Evolutionary conservation across 2,113 vertebrate genomes (phyloP), one percentile per base, ranked within the genome.

Genomic region (Vidua macroura): DNA sequence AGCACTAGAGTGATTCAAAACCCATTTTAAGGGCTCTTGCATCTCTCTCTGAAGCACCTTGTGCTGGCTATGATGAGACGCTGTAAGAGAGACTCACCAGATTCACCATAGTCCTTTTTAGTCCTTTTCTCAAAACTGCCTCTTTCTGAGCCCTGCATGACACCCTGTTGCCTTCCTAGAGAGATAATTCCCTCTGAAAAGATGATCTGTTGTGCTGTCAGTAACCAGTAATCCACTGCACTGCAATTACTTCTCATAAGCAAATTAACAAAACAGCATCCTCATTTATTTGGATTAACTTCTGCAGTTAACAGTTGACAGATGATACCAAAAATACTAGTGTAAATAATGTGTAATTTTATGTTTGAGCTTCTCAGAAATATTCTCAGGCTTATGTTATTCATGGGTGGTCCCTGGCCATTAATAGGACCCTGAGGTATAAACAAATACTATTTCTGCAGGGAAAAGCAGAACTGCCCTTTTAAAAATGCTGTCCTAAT

Each of bases 221-320:
- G 23, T 53, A 43, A n/a, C 24, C 73, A 64, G 31, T 68, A 86
- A 60, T 75, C 35, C 78, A 59, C 86, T 79, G 35, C 70, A 28
- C 46, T 76, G 59, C 75, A 86, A 76, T 88, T 92, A 69, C 19
- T 95, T 27, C 51, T 87, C 35, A 44, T 69, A 74, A 93, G 39
- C 27, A 69, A 93, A 90, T 88, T 80, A 86, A 58, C 13, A 15
- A 80, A 80, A 48, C 20, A 85, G 7, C 25, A 82, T 69, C 66
- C 41, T 87, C 23, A 13, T 92, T 92, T 69, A 62, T 86, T 92
- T 95, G 64, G 49, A 68, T 86, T 86, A 93, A 88, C 30, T 49
- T 86, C 73, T 93, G 39, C 52, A 68, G 64, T 84, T 95, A 81
- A 58, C n/a, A n/a, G 53, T 62, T 91, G 86, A 69, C 35, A 76